Conservation (phyloP, 2,888 invertebrate species). For the Callinectes sapidus region DNA sequence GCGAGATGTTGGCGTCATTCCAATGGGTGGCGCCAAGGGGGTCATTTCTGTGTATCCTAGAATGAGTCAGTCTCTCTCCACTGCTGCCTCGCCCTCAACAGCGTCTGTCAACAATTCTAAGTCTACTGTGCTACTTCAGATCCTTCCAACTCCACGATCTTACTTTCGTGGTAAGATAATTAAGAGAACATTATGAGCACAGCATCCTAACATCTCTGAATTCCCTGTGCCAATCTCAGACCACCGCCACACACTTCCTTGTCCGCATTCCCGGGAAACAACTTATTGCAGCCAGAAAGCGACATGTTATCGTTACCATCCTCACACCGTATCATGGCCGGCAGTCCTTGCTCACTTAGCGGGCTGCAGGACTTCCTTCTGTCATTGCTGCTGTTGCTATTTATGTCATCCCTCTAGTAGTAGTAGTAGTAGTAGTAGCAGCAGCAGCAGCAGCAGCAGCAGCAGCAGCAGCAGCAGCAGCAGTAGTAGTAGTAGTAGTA, state of each 20-base stretch:
- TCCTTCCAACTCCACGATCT: background rate
- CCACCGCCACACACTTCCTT: background rate
- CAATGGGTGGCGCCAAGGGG: constrained; percentile 47
- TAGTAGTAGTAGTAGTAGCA: background rate
- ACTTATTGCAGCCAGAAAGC: constrained; percentile 11
- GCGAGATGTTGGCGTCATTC: constrained; percentile 37
- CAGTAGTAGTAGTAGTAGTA: background rate
- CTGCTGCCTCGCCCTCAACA: background rate
- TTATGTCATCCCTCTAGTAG: background rate
- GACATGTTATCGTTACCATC: background rate
- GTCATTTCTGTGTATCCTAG: constrained; percentile 2
- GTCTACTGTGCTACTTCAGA: background rate
- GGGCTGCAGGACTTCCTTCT: background rate
- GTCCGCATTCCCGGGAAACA: background rate
- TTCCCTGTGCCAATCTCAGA: background rate
- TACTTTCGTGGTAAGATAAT: background rate
- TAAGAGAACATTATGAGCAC: background rate
- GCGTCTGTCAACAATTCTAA: background rate
- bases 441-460: too few species aligned
- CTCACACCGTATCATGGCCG: background rate
- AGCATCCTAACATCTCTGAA: background rate
- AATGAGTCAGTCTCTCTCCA: background rate
- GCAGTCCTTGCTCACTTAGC: background rate
- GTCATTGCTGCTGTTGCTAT: background rate
- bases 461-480: background rate